These are phyloP conservation scores for Drosophila colorata DNA, from an alignment of 2,888 invertebrate genomes.

Conservation along the genomic window DNA sequence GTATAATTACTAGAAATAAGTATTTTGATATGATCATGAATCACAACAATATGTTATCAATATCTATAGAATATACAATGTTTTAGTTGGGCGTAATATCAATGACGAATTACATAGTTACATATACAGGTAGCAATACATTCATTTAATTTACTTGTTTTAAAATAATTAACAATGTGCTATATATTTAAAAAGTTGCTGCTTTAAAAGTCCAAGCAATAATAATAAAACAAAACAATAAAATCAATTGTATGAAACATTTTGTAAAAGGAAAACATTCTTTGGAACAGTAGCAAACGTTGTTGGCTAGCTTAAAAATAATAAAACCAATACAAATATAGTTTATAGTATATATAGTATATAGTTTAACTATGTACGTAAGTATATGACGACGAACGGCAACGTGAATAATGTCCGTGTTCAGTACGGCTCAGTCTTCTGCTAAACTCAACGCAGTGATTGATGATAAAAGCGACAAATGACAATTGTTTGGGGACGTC, in stretches of 20 bases:
- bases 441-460: conserved; percentile 70
- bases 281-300: conserved; percentile 69
- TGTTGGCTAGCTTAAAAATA: conserved; percentile 55
- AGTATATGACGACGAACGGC: conserved; percentile 70
- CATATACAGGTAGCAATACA: conserved; percentile 40
- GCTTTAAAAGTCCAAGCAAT: conserved; percentile 49
- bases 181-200: conserved; percentile 54
- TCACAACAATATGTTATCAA: conserved; percentile 74
- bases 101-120: conserved; percentile 62
- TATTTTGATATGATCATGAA: conserved; percentile 76
- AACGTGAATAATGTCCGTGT: conserved; percentile 74
- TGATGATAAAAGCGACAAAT: conserved; percentile 42
- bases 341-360: conserved; percentile 29
- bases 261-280: conserved; percentile 45
- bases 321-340: conserved; percentile 44
- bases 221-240: conserved; percentile 43
- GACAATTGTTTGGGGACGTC: conserved; percentile 48
- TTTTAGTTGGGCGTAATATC: conserved; percentile 65
- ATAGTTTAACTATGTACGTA: conserved; percentile 43
- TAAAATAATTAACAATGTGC: conserved; percentile 59
- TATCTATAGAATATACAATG: conserved; percentile 59
- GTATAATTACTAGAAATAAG: conserved; percentile 56
- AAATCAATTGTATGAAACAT: conserved; percentile 34
- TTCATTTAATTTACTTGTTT: conserved; percentile 48
- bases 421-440: conserved; percentile 74